Percentiles rank a stretch among this genome's conserved stretches.
Conservation (phyloP, 2,888 invertebrate genomes). For the Hololepta plana region DNA sequence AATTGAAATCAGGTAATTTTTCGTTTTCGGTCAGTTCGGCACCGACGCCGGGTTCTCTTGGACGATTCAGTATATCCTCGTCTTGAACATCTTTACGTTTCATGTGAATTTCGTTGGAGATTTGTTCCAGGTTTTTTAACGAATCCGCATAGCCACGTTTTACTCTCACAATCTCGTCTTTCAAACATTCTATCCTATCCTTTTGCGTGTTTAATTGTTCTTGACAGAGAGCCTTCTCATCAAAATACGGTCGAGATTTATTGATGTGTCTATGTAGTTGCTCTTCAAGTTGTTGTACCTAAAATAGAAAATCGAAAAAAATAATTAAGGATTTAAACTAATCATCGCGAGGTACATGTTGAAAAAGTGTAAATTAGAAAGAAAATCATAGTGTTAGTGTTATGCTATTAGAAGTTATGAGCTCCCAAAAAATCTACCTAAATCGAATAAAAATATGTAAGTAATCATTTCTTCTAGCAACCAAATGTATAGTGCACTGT, state of each 20-base stretch:
- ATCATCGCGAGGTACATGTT: not conserved
- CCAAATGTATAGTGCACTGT: too few relatives aligned
- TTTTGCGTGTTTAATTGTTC: conserved; percentile 74
- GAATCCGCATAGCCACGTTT: conserved; percentile 71
- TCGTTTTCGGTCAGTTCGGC: conserved; percentile 33
- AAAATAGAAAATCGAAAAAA: conserved; percentile 11
- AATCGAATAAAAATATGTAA: too few relatives aligned
- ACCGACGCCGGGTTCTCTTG: conserved; percentile 46
- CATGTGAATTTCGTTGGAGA: conserved; percentile 80
- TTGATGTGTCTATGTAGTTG: conserved; percentile 63
- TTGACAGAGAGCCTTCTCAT: conserved; percentile 73
- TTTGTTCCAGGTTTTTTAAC: conserved; percentile 67
- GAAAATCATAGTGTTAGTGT: conserved; percentile 1
- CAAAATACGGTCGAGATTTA: conserved; percentile 81
- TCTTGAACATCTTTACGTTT: conserved; percentile 35
- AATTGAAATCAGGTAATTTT: conserved; percentile 31
- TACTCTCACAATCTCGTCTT: conserved; percentile 57
- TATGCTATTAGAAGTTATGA: too few relatives aligned
- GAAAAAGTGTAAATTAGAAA: conserved; percentile 1
- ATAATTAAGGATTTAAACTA: not conserved
- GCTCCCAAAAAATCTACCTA: too few relatives aligned
- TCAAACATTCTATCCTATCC: conserved; percentile 62
- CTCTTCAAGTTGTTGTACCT: conserved; percentile 65
- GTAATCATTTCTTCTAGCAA: too few relatives aligned
- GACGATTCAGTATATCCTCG: conserved; percentile 31